Evolutionary conservation across 2,113 vertebrate genomes (phyloP).

Genomic region (Rhinopomastus cyanomelas): DNA sequence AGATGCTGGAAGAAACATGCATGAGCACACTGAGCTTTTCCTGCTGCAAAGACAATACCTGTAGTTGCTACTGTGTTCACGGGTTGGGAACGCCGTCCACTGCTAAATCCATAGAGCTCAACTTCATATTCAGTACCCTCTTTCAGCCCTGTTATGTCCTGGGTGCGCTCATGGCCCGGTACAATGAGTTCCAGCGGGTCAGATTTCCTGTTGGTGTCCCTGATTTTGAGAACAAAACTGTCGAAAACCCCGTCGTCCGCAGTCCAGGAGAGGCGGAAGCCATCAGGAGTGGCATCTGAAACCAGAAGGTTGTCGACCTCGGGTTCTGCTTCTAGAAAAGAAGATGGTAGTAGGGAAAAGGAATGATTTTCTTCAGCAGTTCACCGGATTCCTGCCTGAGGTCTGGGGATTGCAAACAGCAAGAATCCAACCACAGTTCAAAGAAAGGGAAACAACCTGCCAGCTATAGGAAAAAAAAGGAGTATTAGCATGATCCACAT

Average conservation of each 20-base stretch:
- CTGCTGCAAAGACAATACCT: constrained; percentile 81
- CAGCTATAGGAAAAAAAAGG: constrained; percentile 26
- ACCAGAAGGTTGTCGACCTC: constrained; percentile 88
- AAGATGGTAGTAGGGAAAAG: constrained; percentile 53
- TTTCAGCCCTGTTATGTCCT: constrained; percentile 79
- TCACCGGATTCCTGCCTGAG: background rate
- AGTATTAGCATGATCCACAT: background rate
- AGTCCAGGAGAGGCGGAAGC: constrained; percentile 89
- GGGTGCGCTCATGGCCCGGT: constrained; percentile 79
- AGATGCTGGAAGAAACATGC: background rate
- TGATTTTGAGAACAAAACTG: constrained; percentile 90
- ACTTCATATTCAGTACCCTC: constrained; percentile 89
- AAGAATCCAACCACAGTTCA: constrained; percentile 47
- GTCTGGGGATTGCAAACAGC: constrained; percentile 25
- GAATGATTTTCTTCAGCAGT: background rate
- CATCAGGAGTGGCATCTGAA: constrained; percentile 81
- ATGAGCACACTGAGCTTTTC: background rate
- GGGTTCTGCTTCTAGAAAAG: constrained; percentile 86
- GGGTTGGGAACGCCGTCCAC: constrained; percentile 84
- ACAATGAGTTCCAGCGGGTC: constrained; percentile 83
- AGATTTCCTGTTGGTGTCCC: constrained; percentile 74
- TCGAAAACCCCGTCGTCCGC: constrained; percentile 89
- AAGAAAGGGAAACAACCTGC: constrained; percentile 53
- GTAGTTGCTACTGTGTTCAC: constrained; percentile 82
- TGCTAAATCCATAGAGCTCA: constrained; percentile 86